Conservation (phyloP, 2,113 vertebrate species). For the Oreochromis aureus region DNA sequence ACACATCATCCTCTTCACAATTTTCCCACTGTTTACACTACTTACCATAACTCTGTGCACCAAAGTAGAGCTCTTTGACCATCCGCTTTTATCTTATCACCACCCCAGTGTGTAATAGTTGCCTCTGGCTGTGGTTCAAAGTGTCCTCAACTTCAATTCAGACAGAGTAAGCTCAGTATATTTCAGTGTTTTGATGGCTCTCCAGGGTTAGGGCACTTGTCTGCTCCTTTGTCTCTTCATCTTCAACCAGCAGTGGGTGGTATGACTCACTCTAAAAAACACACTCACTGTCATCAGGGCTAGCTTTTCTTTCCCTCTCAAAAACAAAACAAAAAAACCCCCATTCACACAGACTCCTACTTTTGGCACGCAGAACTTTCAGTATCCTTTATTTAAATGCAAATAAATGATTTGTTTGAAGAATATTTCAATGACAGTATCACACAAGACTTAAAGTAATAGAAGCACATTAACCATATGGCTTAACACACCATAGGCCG, state of each 20-base stretch:
- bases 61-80: not conserved
- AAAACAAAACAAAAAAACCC: not conserved
- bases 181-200: constrained; percentile 33
- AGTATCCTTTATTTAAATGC: not conserved
- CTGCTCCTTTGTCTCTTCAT: constrained; percentile 39
- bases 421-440: not conserved
- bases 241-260: constrained; percentile 22
- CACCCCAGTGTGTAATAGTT: not conserved
- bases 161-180: not conserved
- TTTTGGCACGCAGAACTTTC: not conserved
- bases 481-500: not conserved
- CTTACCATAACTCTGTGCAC: not conserved
- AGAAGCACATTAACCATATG: not conserved
- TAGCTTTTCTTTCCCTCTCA: not conserved
- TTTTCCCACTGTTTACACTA: not conserved
- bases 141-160: constrained; percentile 23
- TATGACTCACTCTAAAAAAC: constrained; percentile 41
- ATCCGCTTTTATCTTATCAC: not conserved
- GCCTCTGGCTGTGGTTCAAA: constrained; percentile 14
- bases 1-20: not conserved
- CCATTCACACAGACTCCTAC: not conserved
- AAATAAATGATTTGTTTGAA: constrained; percentile 4
- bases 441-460: not conserved
- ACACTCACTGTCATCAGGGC: not conserved
- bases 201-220: constrained; percentile 36